Percentiles rank a stretch among this genome's conserved stretches.
These are phyloP conservation scores for Toxotes lorentzi DNA, from an alignment of 2,797 vertebrate genomes.

Conservation along the genomic window DNA sequence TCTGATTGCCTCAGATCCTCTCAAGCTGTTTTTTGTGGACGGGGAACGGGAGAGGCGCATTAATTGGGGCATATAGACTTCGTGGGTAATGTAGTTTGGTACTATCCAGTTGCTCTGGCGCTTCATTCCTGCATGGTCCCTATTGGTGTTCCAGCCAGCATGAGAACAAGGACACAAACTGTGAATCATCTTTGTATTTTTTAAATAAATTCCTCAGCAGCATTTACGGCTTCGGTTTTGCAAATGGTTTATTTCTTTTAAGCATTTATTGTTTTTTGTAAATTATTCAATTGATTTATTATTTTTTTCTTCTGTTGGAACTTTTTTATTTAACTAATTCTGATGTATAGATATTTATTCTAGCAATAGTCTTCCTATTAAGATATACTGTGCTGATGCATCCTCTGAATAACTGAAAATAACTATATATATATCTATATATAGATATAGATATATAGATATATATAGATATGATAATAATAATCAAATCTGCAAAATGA, in stretches of 20 bases:
- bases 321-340: conserved; percentile 74
- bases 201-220: conserved; percentile 78
- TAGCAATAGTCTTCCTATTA: conserved; percentile 97
- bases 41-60: neutral
- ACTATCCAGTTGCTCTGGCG: conserved; percentile 72
- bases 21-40: conserved; percentile 39
- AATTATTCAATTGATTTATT: conserved; percentile 49
- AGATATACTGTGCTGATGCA: conserved; percentile 89
- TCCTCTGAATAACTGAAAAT: conserved; percentile 83
- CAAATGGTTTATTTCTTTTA: conserved; percentile 66
- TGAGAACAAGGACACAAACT: conserved; percentile 87
- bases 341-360: conserved; percentile 89
- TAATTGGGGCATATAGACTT: conserved; percentile 45
- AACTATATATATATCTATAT: conserved; percentile 45
- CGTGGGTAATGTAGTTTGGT: conserved; percentile 71
- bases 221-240: conserved; percentile 75
- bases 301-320: conserved; percentile 57
- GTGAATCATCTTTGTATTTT: conserved; percentile 86
- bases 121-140: conserved; percentile 85
- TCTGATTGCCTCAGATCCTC: conserved; percentile 60
- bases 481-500: conserved; percentile 85
- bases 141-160: conserved; percentile 86
- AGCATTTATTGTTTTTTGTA: conserved; percentile 75
- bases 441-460: conserved; percentile 22
- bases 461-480: conserved; percentile 63